These are phyloP conservation scores for Pantelozetes paolii DNA, from an alignment of 2,888 invertebrate genomes.

Conservation along the genomic window DNA sequence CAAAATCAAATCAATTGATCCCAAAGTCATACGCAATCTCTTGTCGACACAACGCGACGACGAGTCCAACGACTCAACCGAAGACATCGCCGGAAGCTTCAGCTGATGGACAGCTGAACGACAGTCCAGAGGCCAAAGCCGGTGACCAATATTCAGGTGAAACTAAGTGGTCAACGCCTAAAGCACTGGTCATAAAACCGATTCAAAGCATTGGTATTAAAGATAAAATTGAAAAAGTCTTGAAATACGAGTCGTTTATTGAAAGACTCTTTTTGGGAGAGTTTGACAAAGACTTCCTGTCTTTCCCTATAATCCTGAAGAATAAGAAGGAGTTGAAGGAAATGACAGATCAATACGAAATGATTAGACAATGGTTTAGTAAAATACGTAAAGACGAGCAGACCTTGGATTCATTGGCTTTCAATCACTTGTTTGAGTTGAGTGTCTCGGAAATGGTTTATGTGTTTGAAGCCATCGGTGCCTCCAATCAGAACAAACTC, in stretches of 20 bases:
- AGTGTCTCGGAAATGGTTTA: slow-evolving; percentile 42
- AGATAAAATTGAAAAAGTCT: slow-evolving; percentile 25
- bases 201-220: slow-evolving; percentile 26
- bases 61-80: neutral
- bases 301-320: slow-evolving; percentile 42
- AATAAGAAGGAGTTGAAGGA: slow-evolving; percentile 38
- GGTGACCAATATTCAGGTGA: neutral
- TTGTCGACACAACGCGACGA: neutral
- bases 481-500: slow-evolving; percentile 14
- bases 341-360: slow-evolving; percentile 40
- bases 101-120: neutral
- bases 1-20: neutral
- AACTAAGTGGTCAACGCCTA: slow-evolving; percentile 21
- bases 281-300: slow-evolving; percentile 43
- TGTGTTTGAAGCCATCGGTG: slow-evolving; percentile 43
- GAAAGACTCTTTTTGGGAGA: slow-evolving; percentile 40
- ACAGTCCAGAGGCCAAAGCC: neutral
- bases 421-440: slow-evolving; percentile 35
- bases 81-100: neutral
- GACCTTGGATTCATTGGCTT: slow-evolving; percentile 36
- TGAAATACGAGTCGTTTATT: slow-evolving; percentile 42
- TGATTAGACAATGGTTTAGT: slow-evolving; percentile 36
- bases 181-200: neutral
- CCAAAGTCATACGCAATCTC: neutral
- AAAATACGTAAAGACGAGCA: slow-evolving; percentile 32